Evolutionary conservation across 2,888 invertebrate species (phyloP), one percentile per base, ranked within the genome.

Genomic region (Campoplex capitator): DNA sequence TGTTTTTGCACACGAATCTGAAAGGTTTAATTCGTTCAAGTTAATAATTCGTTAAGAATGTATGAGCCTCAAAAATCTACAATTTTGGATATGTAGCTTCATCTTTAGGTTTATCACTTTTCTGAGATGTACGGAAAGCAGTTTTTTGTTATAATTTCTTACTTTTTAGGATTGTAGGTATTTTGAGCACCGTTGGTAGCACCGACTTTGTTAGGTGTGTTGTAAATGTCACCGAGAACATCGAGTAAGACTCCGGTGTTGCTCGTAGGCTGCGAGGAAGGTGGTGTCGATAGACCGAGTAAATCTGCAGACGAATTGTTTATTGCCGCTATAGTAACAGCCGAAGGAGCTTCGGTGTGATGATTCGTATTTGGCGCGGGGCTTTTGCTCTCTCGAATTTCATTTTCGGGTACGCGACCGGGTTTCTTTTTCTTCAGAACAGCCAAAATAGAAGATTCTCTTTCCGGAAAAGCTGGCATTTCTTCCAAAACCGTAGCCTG

Each of bases 391-490:
- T 98, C 97, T 90, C 97, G 96, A 81, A 97, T 96, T 93, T 97
- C 97, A 92, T 97, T 97, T 94, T 98, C 98, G 79, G 98, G 98
- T 89, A 99, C 97, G 88, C 98, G 96, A 0, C 98, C 98, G 1
- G 99, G 99, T 93, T 99, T 99, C 95, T 99, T 99, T 95, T 99
- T 99, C 95, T 99, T 99, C 92, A 99, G 95, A 89, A 99, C 99
- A 78, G 99, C 98, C 90, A 99, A 95, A 92, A 99, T 99, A 18
- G 99, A 99, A 87, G 99, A 99, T 95, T 99, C 99, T 90, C 99
- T 96, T 95, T 99, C 99, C 6, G 99, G 99, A 95, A 99, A 99
- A 77, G 99, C 99, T 88, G 99, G 99, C 99, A 99, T 99, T 95
- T 99, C 99, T 96, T 99, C 99, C 90, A 99, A 95, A 76, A 99